phyloP scores from a whole-genome alignment of 2,888 invertebrate genomes.

The Euphydryas editha region DNA sequence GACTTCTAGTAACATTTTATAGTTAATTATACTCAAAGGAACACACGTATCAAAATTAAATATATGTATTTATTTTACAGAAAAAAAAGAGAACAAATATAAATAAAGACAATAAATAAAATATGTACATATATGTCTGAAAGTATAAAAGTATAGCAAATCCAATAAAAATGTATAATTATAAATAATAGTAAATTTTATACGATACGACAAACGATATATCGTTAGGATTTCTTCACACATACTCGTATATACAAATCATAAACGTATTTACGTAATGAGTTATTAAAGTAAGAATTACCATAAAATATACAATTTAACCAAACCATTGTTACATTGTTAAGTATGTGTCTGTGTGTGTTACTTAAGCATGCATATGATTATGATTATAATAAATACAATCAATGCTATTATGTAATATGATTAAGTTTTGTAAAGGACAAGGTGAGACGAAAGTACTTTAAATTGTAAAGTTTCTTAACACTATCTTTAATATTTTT shows the following conservation, averaged over 20 bases:
- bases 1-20: no score
- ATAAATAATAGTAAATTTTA: not conserved
- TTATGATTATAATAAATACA: conserved; percentile 10
- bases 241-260: not conserved
- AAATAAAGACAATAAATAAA: no score
- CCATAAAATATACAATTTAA: conserved; percentile 17
- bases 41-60: no score
- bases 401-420: conserved; percentile 17
- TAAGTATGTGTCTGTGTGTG: not conserved
- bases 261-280: conserved; percentile 9
- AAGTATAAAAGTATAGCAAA: no score
- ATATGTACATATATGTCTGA: no score
- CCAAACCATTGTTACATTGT: conserved; percentile 14
- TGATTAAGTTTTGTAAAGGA: conserved; percentile 5
- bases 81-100: no score
- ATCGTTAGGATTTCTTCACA: not conserved
- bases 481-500: not conserved
- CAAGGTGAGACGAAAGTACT: not conserved
- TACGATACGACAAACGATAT: not conserved
- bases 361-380: conserved; percentile 1
- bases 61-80: no score
- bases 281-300: conserved; percentile 19
- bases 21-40: no score
- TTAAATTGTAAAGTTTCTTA: conserved; percentile 6
- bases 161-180: not conserved